Evolutionary conservation across 2,888 invertebrate species (phyloP).

Genomic region (Amphipoea lucens): DNA sequence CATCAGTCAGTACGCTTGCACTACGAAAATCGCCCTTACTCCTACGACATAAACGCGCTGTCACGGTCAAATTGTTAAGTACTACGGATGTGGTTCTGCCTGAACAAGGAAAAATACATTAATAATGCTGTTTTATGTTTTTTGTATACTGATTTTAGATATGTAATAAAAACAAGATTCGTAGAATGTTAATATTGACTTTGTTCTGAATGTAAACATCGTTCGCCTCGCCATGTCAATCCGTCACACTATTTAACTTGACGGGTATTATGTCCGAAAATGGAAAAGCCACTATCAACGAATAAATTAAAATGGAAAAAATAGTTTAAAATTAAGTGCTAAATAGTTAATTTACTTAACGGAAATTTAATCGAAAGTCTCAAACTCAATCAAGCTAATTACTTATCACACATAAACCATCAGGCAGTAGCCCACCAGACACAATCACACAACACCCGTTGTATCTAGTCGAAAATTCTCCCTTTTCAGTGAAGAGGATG

Average conservation of each 20-base stretch:
- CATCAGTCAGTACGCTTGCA: neutral
- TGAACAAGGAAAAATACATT: slow-evolving; percentile 3
- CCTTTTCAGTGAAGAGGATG: neutral
- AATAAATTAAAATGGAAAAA: neutral
- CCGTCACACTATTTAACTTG: slow-evolving; percentile 1
- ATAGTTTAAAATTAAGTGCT: neutral
- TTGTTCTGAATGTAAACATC: neutral
- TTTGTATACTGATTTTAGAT: slow-evolving; percentile 1
- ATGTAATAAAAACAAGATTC: slow-evolving; percentile 10
- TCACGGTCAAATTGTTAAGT: neutral
- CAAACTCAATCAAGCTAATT: too few relatives aligned
- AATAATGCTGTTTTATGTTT: neutral
- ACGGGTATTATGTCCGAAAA: neutral
- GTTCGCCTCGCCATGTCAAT: neutral
- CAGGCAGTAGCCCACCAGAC: neutral
- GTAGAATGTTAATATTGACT: slow-evolving; percentile 20
- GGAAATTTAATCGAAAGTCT: neutral
- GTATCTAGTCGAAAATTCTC: neutral
- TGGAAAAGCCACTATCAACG: neutral
- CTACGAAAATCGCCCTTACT: neutral
- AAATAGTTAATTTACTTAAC: neutral
- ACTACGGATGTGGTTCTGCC: too few relatives aligned
- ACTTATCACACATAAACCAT: neutral
- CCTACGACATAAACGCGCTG: neutral
- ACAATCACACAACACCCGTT: neutral